Base-by-base conservation (phyloP, 1,140 invertebrate species). In the Cardiocondyla obscurior region DNA sequence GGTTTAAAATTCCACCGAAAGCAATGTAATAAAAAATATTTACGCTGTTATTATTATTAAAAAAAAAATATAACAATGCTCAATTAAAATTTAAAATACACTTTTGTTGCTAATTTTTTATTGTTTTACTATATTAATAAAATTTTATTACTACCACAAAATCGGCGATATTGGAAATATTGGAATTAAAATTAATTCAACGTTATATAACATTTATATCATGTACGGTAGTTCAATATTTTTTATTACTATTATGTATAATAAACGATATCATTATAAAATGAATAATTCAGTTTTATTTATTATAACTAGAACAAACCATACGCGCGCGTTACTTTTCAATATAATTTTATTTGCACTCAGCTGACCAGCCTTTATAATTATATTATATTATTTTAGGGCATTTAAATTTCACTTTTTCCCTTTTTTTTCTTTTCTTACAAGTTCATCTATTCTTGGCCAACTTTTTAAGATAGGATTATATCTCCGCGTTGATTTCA, bases 401-500 rank as follows among this genome's bases (percentile, higher is more conserved):
- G n/a, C n/a, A n/a, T n/a, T n/a, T n/a, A n/a, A n/a, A n/a, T n/a
- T n/a, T n/a, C n/a, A n/a, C n/a, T n/a, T n/a, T n/a, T n/a, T n/a
- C n/a, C n/a, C n/a, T n/a, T n/a, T n/a, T n/a, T n/a, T n/a, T n/a
- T n/a, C n/a, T n/a, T n/a, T n/a, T n/a, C n/a, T n/a, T n/a, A n/a
- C n/a, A n/a, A n/a, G n/a, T n/a, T n/a, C n/a, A n/a, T n/a, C n/a
- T n/a, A n/a, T n/a, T n/a, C n/a, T n/a, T n/a, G n/a, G n/a, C n/a
- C n/a, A n/a, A n/a, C n/a, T n/a, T n/a, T n/a, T n/a, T n/a, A n/a
- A n/a, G n/a, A n/a, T n/a, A n/a, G n/a, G 33, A 28, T 62, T 25
- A 46, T 7, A 8, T 28, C 28, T 64, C 64, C 12, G 19, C 7
- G 55, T 46, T 74, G 19, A 74, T 62, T 74, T 74, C 28, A 44